These are phyloP conservation scores for Leptothorax acervorum DNA, from an alignment of 2,888 invertebrate genomes.

Conservation along the genomic window DNA sequence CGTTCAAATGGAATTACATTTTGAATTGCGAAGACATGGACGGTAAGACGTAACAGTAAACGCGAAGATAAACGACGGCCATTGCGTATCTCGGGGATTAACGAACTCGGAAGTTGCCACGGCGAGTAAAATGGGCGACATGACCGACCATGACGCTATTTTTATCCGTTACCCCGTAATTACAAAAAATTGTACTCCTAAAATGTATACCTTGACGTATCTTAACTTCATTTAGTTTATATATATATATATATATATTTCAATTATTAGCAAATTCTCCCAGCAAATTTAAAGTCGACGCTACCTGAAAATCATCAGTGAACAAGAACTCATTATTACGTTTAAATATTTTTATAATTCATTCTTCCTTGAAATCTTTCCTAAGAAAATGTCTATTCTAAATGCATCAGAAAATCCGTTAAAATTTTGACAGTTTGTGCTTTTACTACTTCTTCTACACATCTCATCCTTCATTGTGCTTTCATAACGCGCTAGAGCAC, in stretches of 20 bases:
- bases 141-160: background rate
- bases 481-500: background rate
- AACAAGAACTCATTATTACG: background rate
- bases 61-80: conserved; percentile 12
- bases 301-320: background rate
- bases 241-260: background rate
- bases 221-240: background rate
- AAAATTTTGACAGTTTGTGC: background rate
- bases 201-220: background rate
- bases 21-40: conserved; percentile 20
- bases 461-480: background rate
- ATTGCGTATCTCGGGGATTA: conserved; percentile 4
- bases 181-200: background rate
- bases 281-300: background rate
- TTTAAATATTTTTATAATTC: background rate
- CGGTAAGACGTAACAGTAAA: conserved; percentile 19
- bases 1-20: conserved; percentile 28
- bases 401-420: conserved; percentile 1
- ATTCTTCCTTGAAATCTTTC: background rate
- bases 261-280: background rate
- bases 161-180: conserved; percentile 17
- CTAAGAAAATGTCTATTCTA: background rate
- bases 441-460: background rate
- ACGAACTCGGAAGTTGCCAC: background rate
- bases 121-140: background rate